Percentiles rank a stretch among this genome's conserved stretches.
Evolutionary conservation across 2,113 vertebrate species (phyloP).

Genomic region (Bombycilla garrulus): DNA sequence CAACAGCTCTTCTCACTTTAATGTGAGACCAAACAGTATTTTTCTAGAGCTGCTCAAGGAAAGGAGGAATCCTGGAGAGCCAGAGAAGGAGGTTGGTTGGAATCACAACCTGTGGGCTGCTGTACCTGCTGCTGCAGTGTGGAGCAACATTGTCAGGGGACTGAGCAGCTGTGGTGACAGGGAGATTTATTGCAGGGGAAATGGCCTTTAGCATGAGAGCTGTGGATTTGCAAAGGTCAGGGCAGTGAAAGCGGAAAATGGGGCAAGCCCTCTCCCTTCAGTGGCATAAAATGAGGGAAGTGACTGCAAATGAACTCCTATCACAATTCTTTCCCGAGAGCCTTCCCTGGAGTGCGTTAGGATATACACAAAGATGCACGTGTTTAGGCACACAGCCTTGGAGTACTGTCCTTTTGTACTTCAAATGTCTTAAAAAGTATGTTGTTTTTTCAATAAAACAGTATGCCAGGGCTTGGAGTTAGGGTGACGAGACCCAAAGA

Average conservation of each 20-base stretch:
- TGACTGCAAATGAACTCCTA: neutral
- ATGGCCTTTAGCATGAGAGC: neutral
- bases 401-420: neutral
- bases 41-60: neutral
- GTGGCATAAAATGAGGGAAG: neutral
- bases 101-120: neutral
- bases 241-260: neutral
- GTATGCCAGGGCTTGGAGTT: neutral
- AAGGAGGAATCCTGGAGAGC: neutral
- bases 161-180: neutral
- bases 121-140: accelerated
- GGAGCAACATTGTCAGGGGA: neutral
- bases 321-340: neutral
- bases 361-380: accelerated
- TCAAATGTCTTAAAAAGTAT: neutral
- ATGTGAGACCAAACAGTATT: neutral
- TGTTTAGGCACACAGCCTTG: neutral
- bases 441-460: neutral
- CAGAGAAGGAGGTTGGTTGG: neutral
- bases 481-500: neutral
- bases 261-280: neutral
- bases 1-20: neutral
- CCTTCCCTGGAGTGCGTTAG: accelerated
- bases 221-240: neutral
- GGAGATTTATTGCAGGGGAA: neutral